Base-by-base conservation (phyloP, 1,140 invertebrate species). In the Helicoverpa armigera region DNA sequence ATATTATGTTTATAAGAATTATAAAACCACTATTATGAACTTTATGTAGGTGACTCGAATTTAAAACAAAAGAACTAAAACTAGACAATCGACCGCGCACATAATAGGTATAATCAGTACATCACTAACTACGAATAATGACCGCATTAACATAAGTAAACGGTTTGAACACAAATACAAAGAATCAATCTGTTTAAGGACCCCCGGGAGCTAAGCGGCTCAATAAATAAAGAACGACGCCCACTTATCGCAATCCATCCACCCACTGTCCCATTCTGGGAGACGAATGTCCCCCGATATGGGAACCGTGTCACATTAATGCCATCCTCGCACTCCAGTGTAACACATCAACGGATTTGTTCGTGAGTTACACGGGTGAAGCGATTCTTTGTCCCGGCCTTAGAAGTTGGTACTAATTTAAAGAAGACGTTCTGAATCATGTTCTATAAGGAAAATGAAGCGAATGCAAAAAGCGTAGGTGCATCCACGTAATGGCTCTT, bases 271-370 rank as follows among this genome's bases (percentile, higher is more conserved):
- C 82, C 77, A 82, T 82, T 74, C 56, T 69, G 78, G 54, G 80
- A 74, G 79, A 79, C 70, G 65, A 82, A 82, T 81, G 54, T 51
- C 67, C 76, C 50, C 63, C 81, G 80, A 84, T 72, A 73, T 79
- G 82, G 74, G 82, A 82, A 84, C 77, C 75, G 75, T 83, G 82
- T 85, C 80, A 85, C 58, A 73, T 80, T 79, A 82, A 70, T 70
- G 67, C 50, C 67, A n/a, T 70, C 67, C 67, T 70, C 67, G 16
- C 67, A 70, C 67, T 53, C 13, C 3, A 54, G 48, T 29, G 67
- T 54, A 70, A 70, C 50, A 16, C 29, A 16, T 23, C 43, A 51
- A 53, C 48, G 29, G 43, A 29, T 12, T 31, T 53, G 50, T 65
- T 65, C 31, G 54, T 50, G 23, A 31, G 50, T 65, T 35, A 16